Base-by-base conservation (phyloP, 1,140 invertebrate species). In the Drosophila nigromelanica region DNA sequence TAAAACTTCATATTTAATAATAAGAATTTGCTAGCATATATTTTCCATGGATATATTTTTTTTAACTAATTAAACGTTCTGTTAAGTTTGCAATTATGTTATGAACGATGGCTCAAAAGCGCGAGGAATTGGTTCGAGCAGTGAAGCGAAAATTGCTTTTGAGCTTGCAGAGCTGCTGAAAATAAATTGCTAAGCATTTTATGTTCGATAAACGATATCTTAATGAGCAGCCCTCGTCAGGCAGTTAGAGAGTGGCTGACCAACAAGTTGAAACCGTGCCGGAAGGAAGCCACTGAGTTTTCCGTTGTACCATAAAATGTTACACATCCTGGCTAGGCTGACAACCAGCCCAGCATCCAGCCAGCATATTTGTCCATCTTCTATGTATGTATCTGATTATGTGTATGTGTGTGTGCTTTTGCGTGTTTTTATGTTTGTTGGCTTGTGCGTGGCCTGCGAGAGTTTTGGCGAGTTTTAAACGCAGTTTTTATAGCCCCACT, bases 221-320 rank as follows among this genome's bases (percentile, higher is more conserved):
- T 52, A 45, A 61, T 69, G 58, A 61, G 66, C 58, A n/a, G 27
- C 47, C 47, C 66, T 52, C 66, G 66, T 35, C 21, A 15, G 56
- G 11, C 43, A 11, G 43, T 59, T 51, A n/a, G 27, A 21, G 18
- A 27, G 18, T 15, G 43, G 55, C 21, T 52, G 63, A 61, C 55
- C 40, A 73, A 61, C 63, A 62, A 58, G 58, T 63, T 68, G 51
- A 85, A 87, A 81, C 59, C 87, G 63, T 66, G 78, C 82, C 82
- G 82, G 82, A 86, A 86, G 82, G 82, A 86, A 87, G 63, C 60
- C 61, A 72, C 71, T 76, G 82, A 87, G 82, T 81, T 86, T 86
- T 86, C 82, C 82, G 82, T 67, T 87, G 78, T 86, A 72, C 78
- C 82, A 86, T 86, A 81, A 81, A 86, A 87, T 87, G 78, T 76